Conservation (phyloP, 2,888 invertebrate species). For the Artemia sinica region DNA sequence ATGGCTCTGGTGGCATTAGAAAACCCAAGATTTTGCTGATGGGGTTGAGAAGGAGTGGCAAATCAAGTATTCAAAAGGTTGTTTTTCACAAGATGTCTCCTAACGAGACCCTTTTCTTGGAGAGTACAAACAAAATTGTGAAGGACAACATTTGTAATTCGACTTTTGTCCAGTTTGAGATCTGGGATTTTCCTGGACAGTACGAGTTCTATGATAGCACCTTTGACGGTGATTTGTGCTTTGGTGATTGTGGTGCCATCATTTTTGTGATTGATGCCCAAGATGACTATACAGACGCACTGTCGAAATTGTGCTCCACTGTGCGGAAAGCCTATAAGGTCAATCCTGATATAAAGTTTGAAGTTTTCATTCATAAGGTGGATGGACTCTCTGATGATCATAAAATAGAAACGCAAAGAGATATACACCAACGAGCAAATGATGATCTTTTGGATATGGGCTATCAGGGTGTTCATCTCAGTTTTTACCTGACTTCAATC, state of each 20-base stretch:
- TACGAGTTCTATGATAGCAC: slow-evolving; percentile 92
- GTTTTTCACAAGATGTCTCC: slow-evolving; percentile 99
- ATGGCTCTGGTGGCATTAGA: slow-evolving; percentile 56
- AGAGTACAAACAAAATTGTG: slow-evolving; percentile 94
- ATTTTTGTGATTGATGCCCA: slow-evolving; percentile 99
- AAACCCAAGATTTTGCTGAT: slow-evolving; percentile 85
- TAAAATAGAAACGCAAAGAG: slow-evolving; percentile 96
- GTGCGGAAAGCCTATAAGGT: slow-evolving; percentile 88
- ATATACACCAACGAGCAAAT: slow-evolving; percentile 89
- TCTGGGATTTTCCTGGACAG: slow-evolving; percentile 99
- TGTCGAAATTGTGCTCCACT: slow-evolving; percentile 76
- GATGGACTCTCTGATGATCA: slow-evolving; percentile 97
- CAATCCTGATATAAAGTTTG: slow-evolving; percentile 88
- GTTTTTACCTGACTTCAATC: slow-evolving; percentile 92
- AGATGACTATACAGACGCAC: slow-evolving; percentile 93
- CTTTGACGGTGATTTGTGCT: slow-evolving; percentile 88
- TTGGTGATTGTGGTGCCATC: slow-evolving; percentile 83
- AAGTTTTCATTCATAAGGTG: slow-evolving; percentile 86
- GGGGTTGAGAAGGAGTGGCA: slow-evolving; percentile 90
- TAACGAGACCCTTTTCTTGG: slow-evolving; percentile 94
- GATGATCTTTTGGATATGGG: slow-evolving; percentile 83
- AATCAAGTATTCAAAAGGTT: slow-evolving; percentile 97
- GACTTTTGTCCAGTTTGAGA: slow-evolving; percentile 97
- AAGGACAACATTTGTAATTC: slow-evolving; percentile 94
- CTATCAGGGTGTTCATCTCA: slow-evolving; percentile 67